Conservation (phyloP, 53 echinoderm and acorn worm species). For the Pentamera pediparva region DNA sequence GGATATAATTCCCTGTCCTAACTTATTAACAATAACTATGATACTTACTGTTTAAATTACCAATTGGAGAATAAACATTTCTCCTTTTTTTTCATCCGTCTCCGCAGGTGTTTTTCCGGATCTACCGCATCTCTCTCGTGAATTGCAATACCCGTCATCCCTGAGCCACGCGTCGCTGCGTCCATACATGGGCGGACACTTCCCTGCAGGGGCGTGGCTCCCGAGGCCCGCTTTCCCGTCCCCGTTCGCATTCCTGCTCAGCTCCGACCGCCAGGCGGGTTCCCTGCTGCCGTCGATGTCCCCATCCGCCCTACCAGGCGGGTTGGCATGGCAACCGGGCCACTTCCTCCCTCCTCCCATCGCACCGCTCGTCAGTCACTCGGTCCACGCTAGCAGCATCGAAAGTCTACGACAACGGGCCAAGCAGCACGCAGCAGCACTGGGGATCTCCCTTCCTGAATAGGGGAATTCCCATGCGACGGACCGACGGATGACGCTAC, state of each 20-base stretch:
- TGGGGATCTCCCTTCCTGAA: conserved; percentile 72
- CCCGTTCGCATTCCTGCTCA: conserved; percentile 47
- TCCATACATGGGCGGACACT: conserved; percentile 28
- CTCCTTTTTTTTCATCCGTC: background rate
- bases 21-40: too few species aligned
- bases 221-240: conserved; percentile 48
- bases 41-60: too few species aligned
- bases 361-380: conserved; percentile 54
- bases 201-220: conserved; percentile 32
- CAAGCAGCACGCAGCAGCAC: conserved; percentile 90
- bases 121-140: conserved; percentile 17
- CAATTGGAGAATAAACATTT: background rate
- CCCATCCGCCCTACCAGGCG: conserved; percentile 26
- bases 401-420: conserved; percentile 93
- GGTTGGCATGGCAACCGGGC: conserved; percentile 45
- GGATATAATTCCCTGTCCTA: too few species aligned
- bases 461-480: background rate
- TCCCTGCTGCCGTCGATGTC: conserved; percentile 8
- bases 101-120: conserved; percentile 14
- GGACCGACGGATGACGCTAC: too few species aligned
- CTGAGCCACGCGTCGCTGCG: conserved; percentile 17
- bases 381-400: conserved; percentile 81
- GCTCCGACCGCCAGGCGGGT: conserved; percentile 48
- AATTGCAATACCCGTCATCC: conserved; percentile 13
- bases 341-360: conserved; percentile 33